These are phyloP conservation scores for Chaetoderma sp. DNA, from an alignment of 2,888 invertebrate genomes.

Conservation along the genomic window DNA sequence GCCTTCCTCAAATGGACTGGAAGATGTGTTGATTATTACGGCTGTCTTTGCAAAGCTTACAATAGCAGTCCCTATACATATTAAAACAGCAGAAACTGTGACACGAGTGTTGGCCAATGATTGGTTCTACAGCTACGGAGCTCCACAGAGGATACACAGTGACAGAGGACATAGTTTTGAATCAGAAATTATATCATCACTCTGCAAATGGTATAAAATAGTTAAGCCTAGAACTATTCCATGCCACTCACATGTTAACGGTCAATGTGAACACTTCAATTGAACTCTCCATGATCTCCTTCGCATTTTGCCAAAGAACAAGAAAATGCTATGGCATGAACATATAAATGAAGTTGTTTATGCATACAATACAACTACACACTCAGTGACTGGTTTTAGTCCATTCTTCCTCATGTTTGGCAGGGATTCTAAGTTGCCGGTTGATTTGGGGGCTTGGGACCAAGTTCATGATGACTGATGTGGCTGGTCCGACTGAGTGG, in stretches of 20 bases:
- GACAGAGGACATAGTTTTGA: not conserved
- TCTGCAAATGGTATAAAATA: not conserved
- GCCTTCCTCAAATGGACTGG: constrained; percentile 3
- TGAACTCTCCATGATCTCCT: not conserved
- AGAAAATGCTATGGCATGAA: not conserved
- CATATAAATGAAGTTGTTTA: not conserved
- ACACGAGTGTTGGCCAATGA: constrained; percentile 10
- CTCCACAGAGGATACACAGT: not conserved
- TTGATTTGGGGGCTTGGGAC: not conserved
- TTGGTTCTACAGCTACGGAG: not conserved
- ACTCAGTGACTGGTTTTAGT: not conserved
- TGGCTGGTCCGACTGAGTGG: not conserved
- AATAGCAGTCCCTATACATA: not conserved
- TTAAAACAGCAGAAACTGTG: not conserved
- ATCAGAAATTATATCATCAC: not conserved
- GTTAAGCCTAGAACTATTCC: not conserved
- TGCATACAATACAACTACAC: constrained; percentile 1
- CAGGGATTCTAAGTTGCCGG: not conserved
- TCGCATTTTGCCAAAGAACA: not conserved
- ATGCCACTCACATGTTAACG: not conserved
- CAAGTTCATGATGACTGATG: not conserved
- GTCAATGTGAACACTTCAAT: not conserved
- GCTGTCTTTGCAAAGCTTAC: constrained; percentile 2
- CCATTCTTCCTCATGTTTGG: constrained; percentile 9
- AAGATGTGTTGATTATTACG: constrained; percentile 9